Percentiles rank a stretch among this genome's conserved stretches.
Conservation (phyloP, 2,888 invertebrate genomes). For the Galerucella pusilla region DNA sequence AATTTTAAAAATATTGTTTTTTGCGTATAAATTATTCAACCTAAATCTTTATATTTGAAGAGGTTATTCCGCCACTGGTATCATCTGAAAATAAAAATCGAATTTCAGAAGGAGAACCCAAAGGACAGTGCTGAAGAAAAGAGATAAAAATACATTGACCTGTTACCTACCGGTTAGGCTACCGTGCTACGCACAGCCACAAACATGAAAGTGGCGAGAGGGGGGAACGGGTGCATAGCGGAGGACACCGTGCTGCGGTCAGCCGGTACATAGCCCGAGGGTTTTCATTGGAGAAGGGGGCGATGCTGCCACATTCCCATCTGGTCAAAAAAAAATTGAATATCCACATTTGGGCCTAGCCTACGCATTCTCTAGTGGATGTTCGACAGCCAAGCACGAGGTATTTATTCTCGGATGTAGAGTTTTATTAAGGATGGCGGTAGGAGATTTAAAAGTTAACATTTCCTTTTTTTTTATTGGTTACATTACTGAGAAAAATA, state of each 20-base stretch:
- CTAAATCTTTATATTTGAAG: too few species aligned
- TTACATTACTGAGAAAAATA: too few species aligned
- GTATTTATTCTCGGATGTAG: background rate
- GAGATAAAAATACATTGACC: conserved; percentile 70
- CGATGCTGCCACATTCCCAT: conserved; percentile 36
- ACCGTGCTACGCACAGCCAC: conserved; percentile 65
- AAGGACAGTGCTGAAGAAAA: conserved; percentile 57
- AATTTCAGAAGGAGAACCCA: conserved; percentile 61
- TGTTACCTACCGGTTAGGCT: conserved; percentile 73
- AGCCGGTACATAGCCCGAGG: conserved; percentile 37
- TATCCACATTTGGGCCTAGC: conserved; percentile 18
- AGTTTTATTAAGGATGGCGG: background rate
- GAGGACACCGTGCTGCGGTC: conserved; percentile 35
- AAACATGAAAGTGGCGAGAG: conserved; percentile 60
- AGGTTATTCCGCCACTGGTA: conserved; percentile 17
- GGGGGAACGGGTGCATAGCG: conserved; percentile 34
- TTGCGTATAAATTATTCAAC: too few species aligned
- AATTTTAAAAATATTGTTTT: too few species aligned
- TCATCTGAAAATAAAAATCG: conserved; percentile 40
- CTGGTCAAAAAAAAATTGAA: conserved; percentile 25
- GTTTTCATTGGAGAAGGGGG: conserved; percentile 28
- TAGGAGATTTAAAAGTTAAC: background rate
- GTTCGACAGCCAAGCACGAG: background rate
- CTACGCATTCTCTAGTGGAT: conserved; percentile 2
- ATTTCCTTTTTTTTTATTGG: too few species aligned